Evolutionary conservation across 2,797 vertebrate species (phyloP).

Genomic region (Gadopsis marmoratus): DNA sequence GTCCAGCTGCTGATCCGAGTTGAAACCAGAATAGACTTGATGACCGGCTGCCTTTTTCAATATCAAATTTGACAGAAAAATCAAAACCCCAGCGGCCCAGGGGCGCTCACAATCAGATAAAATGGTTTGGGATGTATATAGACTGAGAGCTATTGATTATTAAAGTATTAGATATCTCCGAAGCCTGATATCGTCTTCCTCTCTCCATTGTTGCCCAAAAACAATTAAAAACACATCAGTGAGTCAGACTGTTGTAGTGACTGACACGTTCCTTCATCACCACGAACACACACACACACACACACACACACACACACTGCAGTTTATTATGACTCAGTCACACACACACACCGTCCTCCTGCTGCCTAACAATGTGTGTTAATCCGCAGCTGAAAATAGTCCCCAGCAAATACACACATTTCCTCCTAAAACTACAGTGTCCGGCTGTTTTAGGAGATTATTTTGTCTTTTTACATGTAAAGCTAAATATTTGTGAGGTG

Average conservation of each 20-base stretch:
- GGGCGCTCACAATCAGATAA: not conserved
- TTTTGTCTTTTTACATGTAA: not conserved
- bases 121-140: not conserved
- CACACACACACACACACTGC: no score
- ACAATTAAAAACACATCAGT: not conserved
- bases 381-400: not conserved
- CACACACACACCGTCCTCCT: not conserved
- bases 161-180: not conserved
- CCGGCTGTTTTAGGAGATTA: not conserved
- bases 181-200: not conserved
- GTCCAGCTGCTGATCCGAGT: slow-evolving; percentile 29
- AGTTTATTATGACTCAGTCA: not conserved
- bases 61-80: slow-evolving; percentile 4
- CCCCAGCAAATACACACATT: not conserved
- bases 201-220: not conserved
- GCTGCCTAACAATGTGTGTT: not conserved
- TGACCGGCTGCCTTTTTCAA: slow-evolving; percentile 30
- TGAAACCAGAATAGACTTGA: slow-evolving; percentile 16
- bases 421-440: not conserved
- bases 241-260: not conserved
- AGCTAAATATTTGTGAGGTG: not conserved
- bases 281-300: not conserved
- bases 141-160: not conserved
- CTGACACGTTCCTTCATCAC: not conserved
- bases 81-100: slow-evolving; percentile 1